Base-by-base conservation (phyloP, 2,113 vertebrate genomes). In the Labeo catla region DNA sequence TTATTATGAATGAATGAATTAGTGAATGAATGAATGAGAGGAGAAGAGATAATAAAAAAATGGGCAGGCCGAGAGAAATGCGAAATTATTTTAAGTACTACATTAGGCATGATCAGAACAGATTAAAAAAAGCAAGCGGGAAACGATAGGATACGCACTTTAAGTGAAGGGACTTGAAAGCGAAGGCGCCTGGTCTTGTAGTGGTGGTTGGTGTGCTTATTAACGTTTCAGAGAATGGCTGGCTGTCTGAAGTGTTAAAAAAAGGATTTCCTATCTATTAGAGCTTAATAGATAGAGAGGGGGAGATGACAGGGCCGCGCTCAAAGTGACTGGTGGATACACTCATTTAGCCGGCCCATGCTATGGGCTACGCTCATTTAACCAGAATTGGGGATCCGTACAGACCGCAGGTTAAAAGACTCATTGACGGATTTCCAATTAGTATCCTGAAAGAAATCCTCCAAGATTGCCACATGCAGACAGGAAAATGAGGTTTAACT, bases 211-310 rank as follows among this genome's bases (percentile, higher is more conserved):
- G 63, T 16, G 2, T 23, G 89, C 74, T 89, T 88, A 88, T 92
- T 91, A 90, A 86, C 54, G 76, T 87, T 85, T 91, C 70, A 82
- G 78, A 85, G 73, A 89, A 89, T 61, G 11, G 63, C 63, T 77
- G 50, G 43, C 21, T 84, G 87, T 87, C 89, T 87, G 76, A 91
- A 89, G 86, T 91, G 85, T 81, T 85, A 81, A 83, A 90, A 52
- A 87, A 66, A 39, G 23, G 81, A 87, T 90, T 88, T 91, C 86
- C 83, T 91, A 89, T 89, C 88, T 90, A 89, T 91, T 89, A 89
- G 87, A 76, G 86, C n/a, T 74, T 90, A 91, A 91, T 91, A 78
- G 86, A 91, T 59, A 87, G 88, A 89, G 77, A 65, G 76, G 87
- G 78, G 79, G 82, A 72, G 70, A 90, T 88, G 83, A 88, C 87